phyloP scores from a whole-genome alignment of 2,888 invertebrate genomes.

The Agrotis exclamationis region DNA sequence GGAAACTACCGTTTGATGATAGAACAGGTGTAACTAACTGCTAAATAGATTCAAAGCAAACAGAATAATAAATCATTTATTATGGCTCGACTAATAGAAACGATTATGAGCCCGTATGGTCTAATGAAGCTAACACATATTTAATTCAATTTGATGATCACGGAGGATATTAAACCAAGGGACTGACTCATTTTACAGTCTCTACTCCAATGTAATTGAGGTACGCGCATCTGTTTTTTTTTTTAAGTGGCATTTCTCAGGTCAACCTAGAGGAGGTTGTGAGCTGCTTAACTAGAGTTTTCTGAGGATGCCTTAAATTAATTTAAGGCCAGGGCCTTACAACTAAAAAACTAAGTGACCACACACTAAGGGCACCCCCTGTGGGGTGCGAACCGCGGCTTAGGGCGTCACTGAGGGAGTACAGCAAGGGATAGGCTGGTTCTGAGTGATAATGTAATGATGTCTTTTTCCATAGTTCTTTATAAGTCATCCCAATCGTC shows the following conservation, averaged over 20 bases:
- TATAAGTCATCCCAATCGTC: background rate
- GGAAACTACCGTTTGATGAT: conserved; percentile 61
- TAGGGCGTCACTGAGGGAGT: too few relatives aligned
- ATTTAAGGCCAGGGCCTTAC: too few relatives aligned
- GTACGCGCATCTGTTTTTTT: too few relatives aligned
- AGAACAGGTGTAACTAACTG: conserved; percentile 42
- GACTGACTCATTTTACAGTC: background rate
- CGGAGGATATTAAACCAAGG: conserved; percentile 6
- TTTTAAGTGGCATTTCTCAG: too few relatives aligned
- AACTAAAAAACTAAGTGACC: too few relatives aligned
- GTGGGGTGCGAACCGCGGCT: too few relatives aligned
- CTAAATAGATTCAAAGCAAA: conserved; percentile 41
- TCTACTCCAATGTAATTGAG: background rate
- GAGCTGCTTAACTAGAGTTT: too few relatives aligned
- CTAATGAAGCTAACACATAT: conserved; percentile 22
- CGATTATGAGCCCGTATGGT: conserved; percentile 34
- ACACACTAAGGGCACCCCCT: too few relatives aligned
- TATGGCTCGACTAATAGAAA: conserved; percentile 32
- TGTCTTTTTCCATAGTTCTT: background rate
- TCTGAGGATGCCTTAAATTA: too few relatives aligned
- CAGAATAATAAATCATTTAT: conserved; percentile 42
- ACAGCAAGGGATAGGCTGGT: too few relatives aligned
- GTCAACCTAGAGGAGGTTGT: too few relatives aligned
- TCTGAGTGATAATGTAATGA: too few relatives aligned
- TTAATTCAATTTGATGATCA: conserved; percentile 21